Base-by-base conservation (phyloP, 2,888 invertebrate genomes). In the Prosopocoilus inquinatus region DNA sequence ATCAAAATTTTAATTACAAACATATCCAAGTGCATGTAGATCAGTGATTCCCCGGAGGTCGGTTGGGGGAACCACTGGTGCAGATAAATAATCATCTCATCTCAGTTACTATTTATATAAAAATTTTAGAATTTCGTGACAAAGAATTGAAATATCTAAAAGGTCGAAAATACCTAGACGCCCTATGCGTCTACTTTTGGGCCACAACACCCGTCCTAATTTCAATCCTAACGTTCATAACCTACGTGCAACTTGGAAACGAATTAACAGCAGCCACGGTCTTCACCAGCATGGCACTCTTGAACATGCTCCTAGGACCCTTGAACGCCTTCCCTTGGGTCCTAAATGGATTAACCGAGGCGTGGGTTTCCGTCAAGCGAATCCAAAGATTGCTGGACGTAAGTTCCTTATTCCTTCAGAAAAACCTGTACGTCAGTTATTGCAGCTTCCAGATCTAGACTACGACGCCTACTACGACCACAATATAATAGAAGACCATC, bases 241-340 rank as follows among this genome's bases (percentile, higher is more conserved):
- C 89, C 5, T 93, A 91, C 68, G 86, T 88, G 20, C 75, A 90
- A n/a, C 72, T 91, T 63, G 89, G 94, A 56, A 82, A 90, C 79
- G 79, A 84, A 46, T 81, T 98, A 8, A 89, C 89, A 45, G 95
- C 97, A 2, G 89, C 96, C 15, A 94, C 89, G 52, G 94, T 89
- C 62, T 99, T 98, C 70, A 97, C 98, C 0, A 91, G 91, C 62
- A 87, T 99, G 63, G 95, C 98, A 0, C 80, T 99, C 51, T 85
- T 99, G 57, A 94, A 96, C 73, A 96, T 99, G 91, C 80, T 99
- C 57, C 97, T 98, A 66, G 86, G 89, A 50, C 98, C 98, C 0
- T 76, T 99, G 55, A 99, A 99, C 78, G 94, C 96, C 0, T 96
- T 98, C 76, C 98, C 98, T 0, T 99, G 98, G 97, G 97, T 98